phyloP scores from a whole-genome alignment of 2,113 vertebrate species.

The Rousettus leschenaultii region DNA sequence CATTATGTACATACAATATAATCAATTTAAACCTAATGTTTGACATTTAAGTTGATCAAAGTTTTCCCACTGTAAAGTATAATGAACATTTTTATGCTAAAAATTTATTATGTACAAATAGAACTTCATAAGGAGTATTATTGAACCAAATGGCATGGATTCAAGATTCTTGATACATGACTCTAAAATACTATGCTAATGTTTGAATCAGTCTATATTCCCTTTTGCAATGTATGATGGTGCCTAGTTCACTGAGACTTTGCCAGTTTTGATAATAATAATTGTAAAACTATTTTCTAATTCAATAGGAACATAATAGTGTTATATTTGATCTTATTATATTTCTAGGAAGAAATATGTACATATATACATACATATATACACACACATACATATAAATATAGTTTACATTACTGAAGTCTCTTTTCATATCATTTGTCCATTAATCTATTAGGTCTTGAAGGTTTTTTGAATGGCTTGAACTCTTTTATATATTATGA shows the following conservation, averaged over 20 bases:
- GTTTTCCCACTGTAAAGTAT: neutral
- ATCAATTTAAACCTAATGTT: neutral
- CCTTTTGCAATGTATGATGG: neutral
- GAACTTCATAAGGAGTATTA: neutral
- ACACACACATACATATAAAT: too few relatives aligned
- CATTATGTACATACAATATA: neutral
- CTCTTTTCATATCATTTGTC: neutral
- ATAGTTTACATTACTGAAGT: neutral
- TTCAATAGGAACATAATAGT: neutral
- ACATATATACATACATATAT: rapidly evolving
- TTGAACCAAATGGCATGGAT: neutral
- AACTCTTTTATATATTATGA: neutral
- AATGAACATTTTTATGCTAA: neutral
- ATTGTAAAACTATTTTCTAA: neutral
- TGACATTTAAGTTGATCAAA: neutral
- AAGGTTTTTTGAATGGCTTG: neutral
- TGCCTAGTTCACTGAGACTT: neutral
- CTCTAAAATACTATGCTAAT: neutral
- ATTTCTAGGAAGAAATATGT: neutral
- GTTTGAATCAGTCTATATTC: neutral
- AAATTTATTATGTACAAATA: neutral
- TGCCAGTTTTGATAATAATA: neutral
- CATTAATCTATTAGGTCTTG: neutral
- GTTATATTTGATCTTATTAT: neutral
- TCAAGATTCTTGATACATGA: neutral